phyloP scores from a whole-genome alignment of 2,888 invertebrate species.

The Xestia ashworthii region DNA sequence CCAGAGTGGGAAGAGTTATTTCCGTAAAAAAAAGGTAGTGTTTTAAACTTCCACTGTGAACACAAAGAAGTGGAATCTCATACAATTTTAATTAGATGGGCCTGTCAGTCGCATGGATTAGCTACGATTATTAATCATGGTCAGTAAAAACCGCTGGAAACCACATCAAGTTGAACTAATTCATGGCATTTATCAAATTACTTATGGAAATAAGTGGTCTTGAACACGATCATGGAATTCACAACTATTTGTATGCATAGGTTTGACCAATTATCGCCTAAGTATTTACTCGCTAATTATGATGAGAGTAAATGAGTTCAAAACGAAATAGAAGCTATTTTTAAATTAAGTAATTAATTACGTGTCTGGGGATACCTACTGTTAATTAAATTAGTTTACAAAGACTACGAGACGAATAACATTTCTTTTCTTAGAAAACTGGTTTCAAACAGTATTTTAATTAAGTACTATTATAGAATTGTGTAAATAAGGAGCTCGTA shows the following conservation, averaged over 20 bases:
- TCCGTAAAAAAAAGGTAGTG: background rate
- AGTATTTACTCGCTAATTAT: constrained; percentile 9
- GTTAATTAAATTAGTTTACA: background rate
- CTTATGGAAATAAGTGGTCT: constrained; percentile 22
- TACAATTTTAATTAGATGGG: constrained; percentile 38
- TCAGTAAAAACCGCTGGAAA: background rate
- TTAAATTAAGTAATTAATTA: background rate
- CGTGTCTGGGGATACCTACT: background rate
- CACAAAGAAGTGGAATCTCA: background rate
- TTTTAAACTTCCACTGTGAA: constrained; percentile 1
- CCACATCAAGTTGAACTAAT: constrained; percentile 15
- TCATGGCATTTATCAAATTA: constrained; percentile 36
- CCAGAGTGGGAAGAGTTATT: no score
- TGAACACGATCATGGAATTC: constrained; percentile 4
- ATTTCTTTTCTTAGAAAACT: background rate
- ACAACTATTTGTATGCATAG: background rate
- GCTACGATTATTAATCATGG: constrained; percentile 26
- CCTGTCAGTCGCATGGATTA: constrained; percentile 20
- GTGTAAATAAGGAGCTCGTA: no score
- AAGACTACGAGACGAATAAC: background rate
- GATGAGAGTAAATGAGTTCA: background rate
- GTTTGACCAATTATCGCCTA: background rate
- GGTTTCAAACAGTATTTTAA: background rate
- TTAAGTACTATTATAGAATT: no score
- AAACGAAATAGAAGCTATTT: background rate